Percentiles rank a stretch among this genome's conserved stretches.
Evolutionary conservation across 2,888 invertebrate species (phyloP).

Genomic region (Leptinotarsa rubiginosa): DNA sequence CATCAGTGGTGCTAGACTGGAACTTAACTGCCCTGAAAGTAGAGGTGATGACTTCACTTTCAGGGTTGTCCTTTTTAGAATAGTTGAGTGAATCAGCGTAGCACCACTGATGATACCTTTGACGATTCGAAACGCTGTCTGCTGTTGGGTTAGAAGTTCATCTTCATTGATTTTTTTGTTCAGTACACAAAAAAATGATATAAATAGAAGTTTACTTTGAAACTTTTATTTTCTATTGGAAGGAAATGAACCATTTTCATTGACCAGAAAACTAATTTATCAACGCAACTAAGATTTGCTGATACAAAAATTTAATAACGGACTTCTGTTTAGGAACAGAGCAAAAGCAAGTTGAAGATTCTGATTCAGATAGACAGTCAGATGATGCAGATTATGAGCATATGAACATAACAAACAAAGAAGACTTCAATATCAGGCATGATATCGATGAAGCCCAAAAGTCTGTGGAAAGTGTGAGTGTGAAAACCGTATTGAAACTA

Average conservation of each 20-base stretch:
- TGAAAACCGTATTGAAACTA: background rate
- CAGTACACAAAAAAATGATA: no score
- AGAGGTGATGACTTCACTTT: no score
- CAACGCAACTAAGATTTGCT: background rate
- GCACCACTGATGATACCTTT: no score
- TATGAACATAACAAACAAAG: conserved; percentile 71
- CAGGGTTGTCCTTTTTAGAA: no score
- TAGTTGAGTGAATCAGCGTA: no score
- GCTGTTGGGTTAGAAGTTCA: no score
- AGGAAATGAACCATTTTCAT: conserved; percentile 1
- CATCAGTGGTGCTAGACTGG: no score
- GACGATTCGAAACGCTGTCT: no score
- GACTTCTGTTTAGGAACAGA: conserved; percentile 24
- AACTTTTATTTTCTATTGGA: background rate
- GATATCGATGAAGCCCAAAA: conserved; percentile 63
- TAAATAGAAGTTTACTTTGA: background rate
- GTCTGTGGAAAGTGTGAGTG: conserved; percentile 60
- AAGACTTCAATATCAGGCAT: conserved; percentile 68
- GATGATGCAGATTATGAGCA: conserved; percentile 63
- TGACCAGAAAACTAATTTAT: conserved; percentile 23
- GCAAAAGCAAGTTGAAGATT: conserved; percentile 32
- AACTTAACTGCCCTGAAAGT: no score
- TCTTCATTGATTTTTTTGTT: no score
- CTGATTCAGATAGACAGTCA: conserved; percentile 56
- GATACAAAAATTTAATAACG: background rate